Evolutionary conservation across 2,113 vertebrate genomes (phyloP), one percentile per base, ranked within the genome.

Genomic region (Piprites chloris): DNA sequence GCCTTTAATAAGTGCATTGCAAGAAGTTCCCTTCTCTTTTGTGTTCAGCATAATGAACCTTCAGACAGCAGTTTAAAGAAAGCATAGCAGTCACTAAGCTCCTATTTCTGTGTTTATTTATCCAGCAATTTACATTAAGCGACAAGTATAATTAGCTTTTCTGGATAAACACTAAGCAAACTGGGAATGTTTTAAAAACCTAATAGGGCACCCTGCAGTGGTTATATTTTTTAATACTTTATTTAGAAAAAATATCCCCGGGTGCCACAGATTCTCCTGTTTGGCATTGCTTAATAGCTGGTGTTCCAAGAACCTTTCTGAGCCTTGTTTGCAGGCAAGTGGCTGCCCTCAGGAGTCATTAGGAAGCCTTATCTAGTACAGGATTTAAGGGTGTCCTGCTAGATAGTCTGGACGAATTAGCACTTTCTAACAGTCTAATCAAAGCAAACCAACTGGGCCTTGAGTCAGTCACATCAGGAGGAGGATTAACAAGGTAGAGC

Each of bases 31-130:
- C 61, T 95, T 93, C 85, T 75, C 80, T 75, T 96, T 93, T 96
- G 86, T 96, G 73, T 56, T 78, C 89, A 82, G 85, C 90, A 94
- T 92, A 94, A 93, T 92, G 76, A 96, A 71, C 80, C 86, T 87
- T 92, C 92, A 92, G 95, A 81, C 56, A 68, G 53, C 66, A 58
- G 92, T 97, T 96, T 89, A 69, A 94, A 90, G 90, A 50, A 86
- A 73, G 69, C 41, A 14, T 86, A 72, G 69, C 73, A 93, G 88
- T 73, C 92, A 72, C 76, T 94, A 56, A 95, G 76, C 80, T 94
- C 76, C 69, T 84, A 86, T 93, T 93, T 92, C 88, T 96, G 59
- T 94, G 85, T 96, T 96, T 96, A 94, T 95, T 96, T 96, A 90
- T 95, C 3, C 18, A 89, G 73, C 52, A 96, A 92, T 96, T 94